Evolutionary conservation across 2,888 invertebrate genomes (phyloP).

Genomic region (Chrysina gloriosa): DNA sequence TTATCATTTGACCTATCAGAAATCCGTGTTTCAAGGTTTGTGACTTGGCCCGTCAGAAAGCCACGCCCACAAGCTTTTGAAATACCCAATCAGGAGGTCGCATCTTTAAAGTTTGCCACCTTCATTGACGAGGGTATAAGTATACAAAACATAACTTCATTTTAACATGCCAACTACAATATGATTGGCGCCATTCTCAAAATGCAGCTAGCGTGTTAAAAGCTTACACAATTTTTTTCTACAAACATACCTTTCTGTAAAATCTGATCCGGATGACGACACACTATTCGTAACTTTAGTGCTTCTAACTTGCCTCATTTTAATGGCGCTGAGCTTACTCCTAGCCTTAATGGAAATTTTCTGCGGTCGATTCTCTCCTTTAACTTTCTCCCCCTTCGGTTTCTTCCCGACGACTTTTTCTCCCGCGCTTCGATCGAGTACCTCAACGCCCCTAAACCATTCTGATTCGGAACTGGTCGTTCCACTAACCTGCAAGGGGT

Average conservation of each 20-base stretch:
- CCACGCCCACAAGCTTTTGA: too few species aligned
- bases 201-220: too few species aligned
- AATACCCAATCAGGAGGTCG: too few species aligned
- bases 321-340: conserved; percentile 46
- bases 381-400: conserved; percentile 8
- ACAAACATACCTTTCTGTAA: conserved; percentile 47
- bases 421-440: not conserved
- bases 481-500: conserved; percentile 34
- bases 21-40: too few species aligned
- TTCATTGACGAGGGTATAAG: too few species aligned
- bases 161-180: too few species aligned
- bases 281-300: conserved; percentile 41
- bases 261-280: conserved; percentile 43
- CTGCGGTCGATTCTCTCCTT: conserved; percentile 18
- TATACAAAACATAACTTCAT: too few species aligned
- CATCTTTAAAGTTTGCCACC: too few species aligned
- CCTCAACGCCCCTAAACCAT: not conserved
- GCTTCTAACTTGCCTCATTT: conserved; percentile 46
- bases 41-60: too few species aligned
- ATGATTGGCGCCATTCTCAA: too few species aligned
- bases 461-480: not conserved
- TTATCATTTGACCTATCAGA: too few species aligned
- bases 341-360: conserved; percentile 51
- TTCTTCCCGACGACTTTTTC: conserved; percentile 7
- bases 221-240: not conserved